Evolutionary conservation across 1,140 invertebrate genomes (phyloP), one percentile per base, ranked within the genome.

Genomic region (Heliconius congener): DNA sequence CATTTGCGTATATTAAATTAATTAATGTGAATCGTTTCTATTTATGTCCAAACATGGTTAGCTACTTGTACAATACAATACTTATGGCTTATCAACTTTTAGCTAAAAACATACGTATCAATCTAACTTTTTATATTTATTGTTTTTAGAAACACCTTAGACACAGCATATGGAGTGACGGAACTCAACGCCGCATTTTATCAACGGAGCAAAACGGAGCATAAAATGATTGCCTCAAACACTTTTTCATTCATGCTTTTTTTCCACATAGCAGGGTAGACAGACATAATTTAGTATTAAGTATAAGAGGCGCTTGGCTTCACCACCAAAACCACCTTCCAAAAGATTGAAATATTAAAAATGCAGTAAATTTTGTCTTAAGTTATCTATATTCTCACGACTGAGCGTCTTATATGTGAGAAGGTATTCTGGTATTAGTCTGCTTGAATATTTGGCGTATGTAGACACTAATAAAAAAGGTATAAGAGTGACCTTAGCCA

Each of bases 401-500:
- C 60, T 30, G 30, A 30, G 2, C 16, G n/a, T 27, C 1, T 11
- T 13, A 66, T 11, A 30, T 66, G 23, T 66, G n/a, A 39, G n/a
- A 72, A 72, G 30, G 19, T 27, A 73, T 27, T 27, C 37, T 50
- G 23, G 46, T 23, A 73, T 1, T 19, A 72, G 37, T 19, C 9
- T 73, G n/a, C 13, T 50, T 73, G 19, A 46, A 73, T 73, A 57
- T 76, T 76, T 30, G 37, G 30, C 23, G 18, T 77, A 37, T 76
- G 76, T 37, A 71, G 60, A 77, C 39, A 74, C 57, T 16, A 57
- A 42, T 73, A 76, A 79, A 79, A 76, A 80, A 76, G 57, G 71
- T 73, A 76, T 66, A 73, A 70, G 55, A 78, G 50, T 57, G 80
- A 78, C 80, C 80, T 81, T 75, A 78, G 71, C 73, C 76, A 74